A percentile compares a stretch with the other conserved stretches of the same genome.
Conservation (phyloP, 2,888 invertebrate species). For the Drosophila greeni region DNA sequence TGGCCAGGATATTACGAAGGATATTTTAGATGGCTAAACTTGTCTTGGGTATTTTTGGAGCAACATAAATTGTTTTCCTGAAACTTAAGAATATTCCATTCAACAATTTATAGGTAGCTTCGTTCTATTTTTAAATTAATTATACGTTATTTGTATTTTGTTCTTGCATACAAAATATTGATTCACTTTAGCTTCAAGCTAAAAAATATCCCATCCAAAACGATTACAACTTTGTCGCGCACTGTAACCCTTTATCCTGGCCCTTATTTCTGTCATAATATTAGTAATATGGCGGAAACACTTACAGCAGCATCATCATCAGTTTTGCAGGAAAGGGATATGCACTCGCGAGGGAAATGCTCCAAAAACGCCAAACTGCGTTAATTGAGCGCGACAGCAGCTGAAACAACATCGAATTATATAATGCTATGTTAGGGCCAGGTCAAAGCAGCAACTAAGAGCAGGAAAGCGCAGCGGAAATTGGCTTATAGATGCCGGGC, state of each 20-base stretch:
- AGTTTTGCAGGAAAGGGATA: constrained; percentile 13
- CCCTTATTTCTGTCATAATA: constrained; percentile 14
- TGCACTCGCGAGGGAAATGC: constrained; percentile 57
- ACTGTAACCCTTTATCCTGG: neutral
- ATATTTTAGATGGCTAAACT: neutral
- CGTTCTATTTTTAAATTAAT: too few species aligned
- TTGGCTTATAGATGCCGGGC: constrained; percentile 65
- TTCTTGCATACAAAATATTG: too few species aligned
- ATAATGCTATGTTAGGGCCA: constrained; percentile 16
- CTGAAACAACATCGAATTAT: constrained; percentile 24
- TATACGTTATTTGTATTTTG: too few species aligned
- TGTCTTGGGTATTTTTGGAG: neutral
- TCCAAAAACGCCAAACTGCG: constrained; percentile 58
- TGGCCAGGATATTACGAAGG: neutral
- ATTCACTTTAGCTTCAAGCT: too few species aligned
- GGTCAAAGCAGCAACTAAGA: constrained; percentile 1
- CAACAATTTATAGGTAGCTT: neutral
- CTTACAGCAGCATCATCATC: constrained; percentile 51
- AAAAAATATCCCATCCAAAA: neutral
- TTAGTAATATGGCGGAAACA: constrained; percentile 56
- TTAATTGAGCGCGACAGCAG: constrained; percentile 60
- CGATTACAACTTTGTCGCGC: neutral
- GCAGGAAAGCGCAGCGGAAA: constrained; percentile 47
- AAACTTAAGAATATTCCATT: neutral
- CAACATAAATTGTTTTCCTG: neutral